phyloP scores from a whole-genome alignment of 2,888 invertebrate species.

The Platycnemis pennipes region DNA sequence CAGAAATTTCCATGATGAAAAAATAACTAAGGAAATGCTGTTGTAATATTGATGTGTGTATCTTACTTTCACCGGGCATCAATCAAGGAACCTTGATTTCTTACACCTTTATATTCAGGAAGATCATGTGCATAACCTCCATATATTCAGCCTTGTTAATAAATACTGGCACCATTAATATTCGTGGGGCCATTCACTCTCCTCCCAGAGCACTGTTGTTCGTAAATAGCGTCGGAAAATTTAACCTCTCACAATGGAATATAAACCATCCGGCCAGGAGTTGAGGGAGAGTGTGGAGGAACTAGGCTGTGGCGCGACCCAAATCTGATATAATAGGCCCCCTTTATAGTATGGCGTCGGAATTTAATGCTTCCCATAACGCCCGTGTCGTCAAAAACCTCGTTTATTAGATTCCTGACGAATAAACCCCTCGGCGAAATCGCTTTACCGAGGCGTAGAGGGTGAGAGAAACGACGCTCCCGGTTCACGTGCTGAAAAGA shows the following conservation, averaged over 20 bases:
- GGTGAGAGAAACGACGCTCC: not conserved
- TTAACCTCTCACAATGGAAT: not conserved
- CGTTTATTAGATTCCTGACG: conserved; percentile 31
- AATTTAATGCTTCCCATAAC: not conserved
- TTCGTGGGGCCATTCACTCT: not conserved
- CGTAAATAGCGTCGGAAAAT: not conserved
- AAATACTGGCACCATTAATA: not conserved
- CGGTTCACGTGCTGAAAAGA: not conserved
- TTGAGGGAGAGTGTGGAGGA: too few relatives aligned
- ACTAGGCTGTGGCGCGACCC: not conserved
- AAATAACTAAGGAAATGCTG: too few relatives aligned
- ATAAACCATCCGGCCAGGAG: not conserved
- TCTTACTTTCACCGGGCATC: too few relatives aligned
- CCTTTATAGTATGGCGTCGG: conserved; percentile 8
- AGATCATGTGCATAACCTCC: too few relatives aligned
- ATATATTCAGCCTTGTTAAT: not conserved
- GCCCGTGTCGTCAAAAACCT: not conserved
- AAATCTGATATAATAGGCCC: conserved; percentile 22
- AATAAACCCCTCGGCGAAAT: not conserved
- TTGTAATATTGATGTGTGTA: too few relatives aligned
- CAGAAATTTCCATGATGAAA: too few relatives aligned
- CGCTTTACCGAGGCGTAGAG: not conserved
- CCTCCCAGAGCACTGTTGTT: not conserved
- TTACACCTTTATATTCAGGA: too few relatives aligned
- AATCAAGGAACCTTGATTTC: too few relatives aligned